Base-by-base conservation (phyloP, 2,113 vertebrate species). In the Carassius gibelio region DNA sequence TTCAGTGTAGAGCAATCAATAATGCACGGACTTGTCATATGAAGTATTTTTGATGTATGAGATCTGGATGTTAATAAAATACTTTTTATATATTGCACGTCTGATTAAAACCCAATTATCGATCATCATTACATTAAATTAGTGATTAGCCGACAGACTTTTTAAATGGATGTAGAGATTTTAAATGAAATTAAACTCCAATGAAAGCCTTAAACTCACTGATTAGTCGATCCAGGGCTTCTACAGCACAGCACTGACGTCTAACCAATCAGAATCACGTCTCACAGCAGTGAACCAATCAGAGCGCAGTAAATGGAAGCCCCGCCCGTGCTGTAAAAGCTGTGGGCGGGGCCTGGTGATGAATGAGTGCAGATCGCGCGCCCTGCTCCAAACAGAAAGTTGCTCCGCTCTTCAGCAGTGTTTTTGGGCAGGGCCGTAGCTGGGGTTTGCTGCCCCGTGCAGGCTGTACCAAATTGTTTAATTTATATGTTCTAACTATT, bases 31-130 rank as follows among this genome's bases (percentile, higher is more conserved):
- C 45, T 50, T 36, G 64, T 17, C 64, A 34, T 36, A 13, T 62
- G 17, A n/a, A 15, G 71, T 50, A 48, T 26, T 75, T 48, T 45
- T 74, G 71, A n/a, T 74, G 71, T 71, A 38, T 19, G 34, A 38
- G 66, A 19, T 48, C 71, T 75, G n/a, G 38, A 75, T 75, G 42
- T 75, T 23, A 75, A 78, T 59, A 78, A 57, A 50, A 36, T 5
- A 78, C 52, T 78, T 78, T 57, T 77, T 77, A 77, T 57, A 77
- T 77, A 17, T 77, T 71, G 50, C 52, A 36, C 17, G 36, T 36
- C 75, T 7, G 52, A 36, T 10, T 78, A 17, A 76, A 42, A 8
- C 11, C 21, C 36, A 5, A 3, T n/a, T 72, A 23, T 45, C 48
- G 71, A 55, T 55, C 1, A 75, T 7, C 1, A 30, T 34, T 21